A percentile compares a stretch with the other conserved stretches of the same genome.
Evolutionary conservation across 2,888 invertebrate species (phyloP).

Genomic region (Salticus scenicus): DNA sequence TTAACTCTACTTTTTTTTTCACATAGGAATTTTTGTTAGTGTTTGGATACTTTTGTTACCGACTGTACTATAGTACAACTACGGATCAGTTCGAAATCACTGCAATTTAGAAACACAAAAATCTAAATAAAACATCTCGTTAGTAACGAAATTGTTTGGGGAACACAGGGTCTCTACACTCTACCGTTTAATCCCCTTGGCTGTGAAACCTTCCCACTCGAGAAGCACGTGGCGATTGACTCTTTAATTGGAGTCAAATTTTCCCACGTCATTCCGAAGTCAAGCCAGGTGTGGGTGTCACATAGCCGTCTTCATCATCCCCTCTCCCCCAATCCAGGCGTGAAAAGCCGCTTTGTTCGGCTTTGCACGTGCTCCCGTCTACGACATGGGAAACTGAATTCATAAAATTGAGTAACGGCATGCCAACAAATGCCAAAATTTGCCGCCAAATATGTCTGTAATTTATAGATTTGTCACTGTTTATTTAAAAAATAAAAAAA

Average conservation of each 20-base stretch:
- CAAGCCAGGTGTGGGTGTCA: slow-evolving; percentile 30
- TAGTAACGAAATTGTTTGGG: too few species aligned
- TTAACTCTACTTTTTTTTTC: too few species aligned
- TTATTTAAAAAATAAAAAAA: too few species aligned
- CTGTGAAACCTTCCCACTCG: not conserved
- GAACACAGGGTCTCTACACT: too few species aligned
- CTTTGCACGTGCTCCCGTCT: not conserved
- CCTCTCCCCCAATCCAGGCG: not conserved
- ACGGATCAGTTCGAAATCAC: too few species aligned
- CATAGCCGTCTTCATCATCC: slow-evolving; percentile 5
- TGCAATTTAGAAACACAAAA: too few species aligned
- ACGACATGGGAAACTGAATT: slow-evolving; percentile 3
- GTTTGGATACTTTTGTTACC: too few species aligned
- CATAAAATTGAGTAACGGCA: not conserved
- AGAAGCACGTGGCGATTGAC: slow-evolving; percentile 22
- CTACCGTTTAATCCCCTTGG: not conserved
- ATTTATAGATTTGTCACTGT: too few species aligned
- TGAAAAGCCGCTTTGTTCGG: slow-evolving; percentile 10
- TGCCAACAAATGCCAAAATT: not conserved
- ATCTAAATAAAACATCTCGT: not conserved
- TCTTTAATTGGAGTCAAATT: slow-evolving; percentile 28
- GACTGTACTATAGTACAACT: too few species aligned
- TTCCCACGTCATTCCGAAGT: slow-evolving; percentile 14
- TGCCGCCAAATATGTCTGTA: not conserved
- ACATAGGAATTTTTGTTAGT: too few species aligned